These are phyloP conservation scores for Salarias fasciatus DNA, from an alignment of 2,797 vertebrate genomes.

Conservation along the genomic window DNA sequence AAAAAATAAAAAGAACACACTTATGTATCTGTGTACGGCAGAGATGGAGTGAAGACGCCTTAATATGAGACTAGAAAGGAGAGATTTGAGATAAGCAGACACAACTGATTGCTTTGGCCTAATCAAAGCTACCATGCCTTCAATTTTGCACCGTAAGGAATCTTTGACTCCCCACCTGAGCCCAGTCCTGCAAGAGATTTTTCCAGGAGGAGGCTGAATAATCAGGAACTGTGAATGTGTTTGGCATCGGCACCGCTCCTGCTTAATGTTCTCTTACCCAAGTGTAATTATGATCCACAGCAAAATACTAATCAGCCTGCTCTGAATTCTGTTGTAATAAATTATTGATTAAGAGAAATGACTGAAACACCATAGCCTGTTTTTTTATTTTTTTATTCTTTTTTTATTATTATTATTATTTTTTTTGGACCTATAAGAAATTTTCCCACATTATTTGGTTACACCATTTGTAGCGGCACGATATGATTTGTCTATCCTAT, in stretches of 20 bases:
- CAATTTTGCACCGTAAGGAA: conserved; percentile 25
- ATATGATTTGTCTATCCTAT: conserved; percentile 28
- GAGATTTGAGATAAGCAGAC: conserved; percentile 44
- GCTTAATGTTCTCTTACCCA: conserved; percentile 35
- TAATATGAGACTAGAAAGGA: conserved; percentile 47
- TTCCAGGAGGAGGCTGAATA: conserved; percentile 42
- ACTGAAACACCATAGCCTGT: neutral
- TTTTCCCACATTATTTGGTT: conserved; percentile 29
- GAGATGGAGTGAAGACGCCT: conserved; percentile 30
- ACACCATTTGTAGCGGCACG: conserved; percentile 24
- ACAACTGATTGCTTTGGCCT: conserved; percentile 44
- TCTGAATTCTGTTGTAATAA: conserved; percentile 20
- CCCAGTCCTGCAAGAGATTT: conserved; percentile 42
- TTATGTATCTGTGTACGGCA: conserved; percentile 25
- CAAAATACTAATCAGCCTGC: conserved; percentile 34
- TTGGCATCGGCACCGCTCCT: conserved; percentile 28
- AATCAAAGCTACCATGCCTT: conserved; percentile 42
- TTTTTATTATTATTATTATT: too few species aligned
- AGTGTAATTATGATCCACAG: conserved; percentile 34
- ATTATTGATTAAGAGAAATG: conserved; percentile 28
- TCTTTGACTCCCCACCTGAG: conserved; percentile 49
- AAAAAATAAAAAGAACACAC: conserved; percentile 47
- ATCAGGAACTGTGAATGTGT: conserved; percentile 48
- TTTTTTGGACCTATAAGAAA: conserved; percentile 4
- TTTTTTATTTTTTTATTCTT: conserved; percentile 26